phyloP scores from a whole-genome alignment of 1,140 invertebrate species.

The Drosophila aff. region DNA sequence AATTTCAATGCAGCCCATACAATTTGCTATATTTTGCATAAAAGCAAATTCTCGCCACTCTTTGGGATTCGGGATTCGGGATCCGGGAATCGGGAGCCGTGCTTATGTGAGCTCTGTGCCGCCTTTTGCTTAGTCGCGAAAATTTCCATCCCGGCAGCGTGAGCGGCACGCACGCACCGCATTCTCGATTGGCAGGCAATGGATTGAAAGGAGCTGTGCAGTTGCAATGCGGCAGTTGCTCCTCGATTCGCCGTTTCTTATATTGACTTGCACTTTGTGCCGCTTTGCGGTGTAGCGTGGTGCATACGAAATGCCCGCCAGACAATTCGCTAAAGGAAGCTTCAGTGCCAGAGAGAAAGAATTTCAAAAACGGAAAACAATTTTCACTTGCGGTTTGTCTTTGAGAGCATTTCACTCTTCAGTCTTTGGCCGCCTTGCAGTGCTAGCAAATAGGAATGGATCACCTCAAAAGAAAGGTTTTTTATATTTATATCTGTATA shows the following conservation, averaged over 20 bases:
- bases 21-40: constrained; percentile 73
- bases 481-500: too few relatives aligned
- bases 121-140: constrained; percentile 55
- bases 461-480: not conserved
- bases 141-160: constrained; percentile 20
- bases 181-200: constrained; percentile 53
- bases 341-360: constrained; percentile 9
- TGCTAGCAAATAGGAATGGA: not conserved
- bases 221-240: constrained; percentile 20
- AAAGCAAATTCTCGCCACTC: constrained; percentile 53
- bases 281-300: constrained; percentile 37
- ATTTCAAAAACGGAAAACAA: constrained; percentile 15
- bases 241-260: constrained; percentile 24
- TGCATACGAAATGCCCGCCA: constrained; percentile 66
- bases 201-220: constrained; percentile 47
- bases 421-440: not conserved
- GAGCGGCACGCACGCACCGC: constrained; percentile 40
- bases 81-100: constrained; percentile 5
- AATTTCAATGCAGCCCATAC: constrained; percentile 62
- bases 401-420: constrained; percentile 50
- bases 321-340: constrained; percentile 40
- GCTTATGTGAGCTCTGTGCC: constrained; percentile 23
- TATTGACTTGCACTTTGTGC: constrained; percentile 77
- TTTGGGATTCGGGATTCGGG: constrained; percentile 5
- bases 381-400: constrained; percentile 61